Conservation (phyloP, 2,888 invertebrate genomes). For the Troglohyphantes excavatus region DNA sequence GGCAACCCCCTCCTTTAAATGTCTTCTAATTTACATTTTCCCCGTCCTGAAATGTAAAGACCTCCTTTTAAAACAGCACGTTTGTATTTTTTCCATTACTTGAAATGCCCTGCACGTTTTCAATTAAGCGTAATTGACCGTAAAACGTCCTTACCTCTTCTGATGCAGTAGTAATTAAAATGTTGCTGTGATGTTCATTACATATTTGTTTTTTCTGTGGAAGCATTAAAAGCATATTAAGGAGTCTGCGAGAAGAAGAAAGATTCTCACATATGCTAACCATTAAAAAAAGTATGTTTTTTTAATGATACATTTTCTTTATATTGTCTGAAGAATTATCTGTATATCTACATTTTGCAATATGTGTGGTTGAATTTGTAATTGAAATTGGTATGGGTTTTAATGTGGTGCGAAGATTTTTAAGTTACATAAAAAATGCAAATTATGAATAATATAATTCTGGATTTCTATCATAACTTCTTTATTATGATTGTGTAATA, state of each 20-base stretch:
- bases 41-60: conserved; percentile 24
- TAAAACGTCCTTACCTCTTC: conserved; percentile 51
- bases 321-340: too few species aligned
- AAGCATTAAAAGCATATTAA: conserved; percentile 45
- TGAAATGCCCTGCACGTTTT: conserved; percentile 50
- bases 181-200: conserved; percentile 29
- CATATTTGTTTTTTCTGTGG: conserved; percentile 10
- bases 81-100: conserved; percentile 18
- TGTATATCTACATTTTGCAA: too few species aligned
- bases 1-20: conserved; percentile 8
- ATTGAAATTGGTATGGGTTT: too few species aligned
- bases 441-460: too few species aligned
- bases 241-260: background rate
- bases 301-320: too few species aligned
- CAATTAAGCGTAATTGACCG: conserved; percentile 55
- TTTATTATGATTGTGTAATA: too few species aligned
- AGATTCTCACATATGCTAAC: too few species aligned
- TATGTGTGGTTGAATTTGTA: too few species aligned
- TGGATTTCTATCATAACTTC: too few species aligned
- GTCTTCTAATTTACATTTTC: conserved; percentile 11
- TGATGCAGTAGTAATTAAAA: conserved; percentile 46
- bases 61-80: conserved; percentile 37
- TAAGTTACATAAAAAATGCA: too few species aligned
- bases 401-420: too few species aligned
- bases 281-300: too few species aligned